Base-by-base conservation (phyloP, 2,888 invertebrate genomes). In the Caenorhabditis sp. region DNA sequence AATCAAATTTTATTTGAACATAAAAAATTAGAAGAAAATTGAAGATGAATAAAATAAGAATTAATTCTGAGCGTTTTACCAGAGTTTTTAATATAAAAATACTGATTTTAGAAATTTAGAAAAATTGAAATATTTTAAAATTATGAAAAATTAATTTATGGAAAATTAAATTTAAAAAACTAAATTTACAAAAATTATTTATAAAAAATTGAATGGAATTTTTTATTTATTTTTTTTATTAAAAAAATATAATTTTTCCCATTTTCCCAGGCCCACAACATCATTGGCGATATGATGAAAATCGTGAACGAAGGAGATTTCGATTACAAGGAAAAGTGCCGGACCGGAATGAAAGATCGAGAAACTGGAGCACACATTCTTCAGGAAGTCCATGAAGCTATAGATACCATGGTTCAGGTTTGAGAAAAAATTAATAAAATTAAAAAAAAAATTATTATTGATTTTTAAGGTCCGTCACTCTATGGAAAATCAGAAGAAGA, bases 311-410 rank as follows among this genome's bases (percentile, higher is more conserved):
- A 77, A 18, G 80, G 81, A 2, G 78, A 83, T 61, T 80, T 83
- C 44, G 79, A 85, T 51, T 82, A 78, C 55, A 70, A 67, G 11
- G 71, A 64, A 11, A 64, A 82, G 24, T 74, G 80, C 28, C 47
- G 37, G 40, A 77, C 44, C 15, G 71, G 78, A 6, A 83, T 85
- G 83, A 83, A 64, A 87, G 90, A 89, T 62, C 79, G 87, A 22
- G 79, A 80, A 26, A 82, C 85, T 51, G 90, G 89, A 11, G 80
- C 76, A 0, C 77, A 85, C 22, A 72, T 88, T 15, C 58, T 88
- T 24, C 64, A 74, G 28, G 89, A 89, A 62, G 85, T 88, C 51
- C 82, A 88, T 28, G 72, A 82, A 11, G 82, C 87, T 2, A 82
- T 85, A 37, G 72, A 84, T 8, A 79, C 79, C 9, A 53, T 87